A percentile compares a stretch with the other conserved stretches of the same genome.
Evolutionary conservation across 1,140 invertebrate species (phyloP).

Genomic region (Tyrophagus putrescentiae): DNA sequence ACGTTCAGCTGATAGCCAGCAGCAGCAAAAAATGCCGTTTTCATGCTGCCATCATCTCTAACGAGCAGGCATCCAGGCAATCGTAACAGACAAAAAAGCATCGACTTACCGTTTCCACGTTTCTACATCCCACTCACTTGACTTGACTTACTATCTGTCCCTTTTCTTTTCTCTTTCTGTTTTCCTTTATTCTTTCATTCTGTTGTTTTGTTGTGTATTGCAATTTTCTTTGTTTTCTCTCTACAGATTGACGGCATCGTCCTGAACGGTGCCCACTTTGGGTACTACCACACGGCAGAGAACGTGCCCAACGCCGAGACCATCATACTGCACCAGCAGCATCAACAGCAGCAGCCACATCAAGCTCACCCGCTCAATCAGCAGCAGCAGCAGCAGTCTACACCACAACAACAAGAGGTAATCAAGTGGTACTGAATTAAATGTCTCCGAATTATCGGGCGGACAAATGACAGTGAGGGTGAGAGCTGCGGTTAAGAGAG

Average conservation of each 20-base stretch:
- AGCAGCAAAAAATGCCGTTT: too few relatives aligned
- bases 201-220: background rate
- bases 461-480: too few relatives aligned
- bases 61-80: too few relatives aligned
- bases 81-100: too few relatives aligned
- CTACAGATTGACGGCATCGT: constrained; percentile 12
- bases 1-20: too few relatives aligned
- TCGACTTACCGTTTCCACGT: too few relatives aligned
- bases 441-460: too few relatives aligned
- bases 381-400: background rate
- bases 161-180: background rate
- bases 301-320: background rate
- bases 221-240: background rate
- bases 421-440: constrained; percentile 9
- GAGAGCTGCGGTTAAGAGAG: too few relatives aligned
- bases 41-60: too few relatives aligned
- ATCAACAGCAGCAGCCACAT: background rate
- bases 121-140: too few relatives aligned
- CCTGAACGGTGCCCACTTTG: background rate
- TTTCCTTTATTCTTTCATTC: background rate
- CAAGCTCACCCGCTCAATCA: background rate
- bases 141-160: too few relatives aligned
- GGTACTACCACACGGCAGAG: constrained; percentile 1
- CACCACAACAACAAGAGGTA: constrained; percentile 4
- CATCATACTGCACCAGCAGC: background rate